Evolutionary conservation across 2,888 invertebrate species (phyloP), one percentile per base, ranked within the genome.

Genomic region (Lacanobia wlatinum): DNA sequence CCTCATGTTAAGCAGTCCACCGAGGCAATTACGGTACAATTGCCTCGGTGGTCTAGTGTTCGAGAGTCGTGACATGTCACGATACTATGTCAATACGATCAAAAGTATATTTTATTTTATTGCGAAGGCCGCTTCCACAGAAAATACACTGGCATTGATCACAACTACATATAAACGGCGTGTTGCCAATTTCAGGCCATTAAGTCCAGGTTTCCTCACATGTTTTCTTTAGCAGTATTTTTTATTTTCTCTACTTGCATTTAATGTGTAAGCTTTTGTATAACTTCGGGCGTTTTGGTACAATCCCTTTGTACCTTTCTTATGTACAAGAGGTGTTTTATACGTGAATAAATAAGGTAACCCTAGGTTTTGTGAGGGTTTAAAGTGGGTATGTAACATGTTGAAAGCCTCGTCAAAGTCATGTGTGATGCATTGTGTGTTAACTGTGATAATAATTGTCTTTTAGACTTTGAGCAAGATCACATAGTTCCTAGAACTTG

Each of bases 331-430:
- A 70, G 58, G 53, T 48, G 16, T 70, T 70, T 77, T 38, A 43
- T 52, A 46, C 2, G 12, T 64, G 28, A 50, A 52, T 38, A 53
- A 72, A 46, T 72, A 78, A 63, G 12, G 18, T 52, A n/a, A 16
- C 14, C 3, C n/a, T 46, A 23, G 34, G 53, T 23, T 46, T 52
- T 60, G 16, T 40, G 1, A 60, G 14, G n/a, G 28, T 58, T 10
- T 21, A 69, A 28, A 1, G 16, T 53, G n/a, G 14, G 58, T 59
- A 9, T 50, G 10, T 59, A 34, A 50, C 48, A 60, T 23, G 18
- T 72, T 28, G 21, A 78, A 73, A 63, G 59, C 48, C 34, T 70
- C 63, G 48, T 63, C 71, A 78, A 70, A 28, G 28, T 62, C 46
- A 16, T 14, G 10, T 1, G 16, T 9, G 21, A 14, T 43, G 12